phyloP scores from a whole-genome alignment of 2,113 vertebrate species.

The Ictidomys tridecemlineatus region DNA sequence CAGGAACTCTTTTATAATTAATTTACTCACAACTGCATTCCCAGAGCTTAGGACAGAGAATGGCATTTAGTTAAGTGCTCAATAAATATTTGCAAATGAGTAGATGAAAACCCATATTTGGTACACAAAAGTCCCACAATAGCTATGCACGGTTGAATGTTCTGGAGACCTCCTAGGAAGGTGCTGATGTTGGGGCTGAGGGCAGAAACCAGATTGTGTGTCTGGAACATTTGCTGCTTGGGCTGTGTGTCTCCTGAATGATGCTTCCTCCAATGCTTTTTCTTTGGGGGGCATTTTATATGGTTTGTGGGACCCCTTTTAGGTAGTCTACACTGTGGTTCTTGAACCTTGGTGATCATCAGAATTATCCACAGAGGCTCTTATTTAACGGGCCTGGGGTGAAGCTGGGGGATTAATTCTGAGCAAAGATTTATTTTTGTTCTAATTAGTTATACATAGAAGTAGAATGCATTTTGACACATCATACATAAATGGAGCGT shows the following conservation, averaged over 20 bases:
- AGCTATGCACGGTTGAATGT: not conserved
- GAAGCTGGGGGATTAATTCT: not conserved
- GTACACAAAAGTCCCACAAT: not conserved
- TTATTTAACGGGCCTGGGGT: not conserved
- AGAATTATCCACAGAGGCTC: not conserved
- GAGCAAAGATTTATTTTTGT: not conserved
- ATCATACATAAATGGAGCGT: no score
- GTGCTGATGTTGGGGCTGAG: not conserved
- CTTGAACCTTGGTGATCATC: not conserved
- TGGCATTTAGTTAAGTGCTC: not conserved
- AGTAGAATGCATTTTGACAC: no score
- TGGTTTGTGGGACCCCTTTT: not conserved
- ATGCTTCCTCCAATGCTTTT: not conserved
- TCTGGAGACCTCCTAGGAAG: not conserved
- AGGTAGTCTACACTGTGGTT: not conserved
- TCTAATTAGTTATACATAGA: no score
- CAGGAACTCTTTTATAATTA: not conserved
- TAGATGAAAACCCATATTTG: not conserved
- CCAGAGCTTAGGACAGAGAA: not conserved
- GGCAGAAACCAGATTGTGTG: not conserved
- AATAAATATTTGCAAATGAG: not conserved
- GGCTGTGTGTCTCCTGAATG: not conserved
- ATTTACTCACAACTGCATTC: not conserved
- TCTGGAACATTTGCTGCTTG: not conserved
- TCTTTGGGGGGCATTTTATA: not conserved